phyloP scores from a whole-genome alignment of 2,113 vertebrate genomes.

The Pelecanus crispus region DNA sequence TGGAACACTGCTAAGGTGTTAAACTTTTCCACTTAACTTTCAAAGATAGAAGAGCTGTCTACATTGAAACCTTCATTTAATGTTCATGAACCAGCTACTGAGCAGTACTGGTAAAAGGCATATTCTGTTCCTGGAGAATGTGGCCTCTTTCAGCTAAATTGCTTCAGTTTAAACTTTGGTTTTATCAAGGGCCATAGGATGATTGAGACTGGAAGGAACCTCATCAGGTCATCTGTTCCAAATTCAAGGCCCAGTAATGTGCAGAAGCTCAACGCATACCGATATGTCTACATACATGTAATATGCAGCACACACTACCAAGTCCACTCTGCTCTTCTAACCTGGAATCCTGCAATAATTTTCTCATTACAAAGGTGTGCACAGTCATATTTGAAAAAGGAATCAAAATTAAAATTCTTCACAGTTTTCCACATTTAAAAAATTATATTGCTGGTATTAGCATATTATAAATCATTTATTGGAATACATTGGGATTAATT shows the following conservation, averaged over 20 bases:
- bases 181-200: background rate
- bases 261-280: background rate
- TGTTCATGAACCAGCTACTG: background rate
- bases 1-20: background rate
- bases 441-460: background rate
- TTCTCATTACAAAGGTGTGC: background rate
- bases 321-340: background rate
- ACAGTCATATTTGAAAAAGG: background rate
- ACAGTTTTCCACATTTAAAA: background rate
- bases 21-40: background rate
- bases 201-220: background rate
- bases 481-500: conserved; percentile 26
- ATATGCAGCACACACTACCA: background rate
- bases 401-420: background rate
- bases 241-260: background rate
- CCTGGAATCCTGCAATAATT: background rate
- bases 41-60: background rate
- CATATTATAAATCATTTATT: background rate
- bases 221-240: background rate
- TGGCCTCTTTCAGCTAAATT: background rate
- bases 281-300: fast-evolving
- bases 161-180: background rate
- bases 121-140: background rate
- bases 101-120: background rate
- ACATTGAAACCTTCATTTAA: background rate